Evolutionary conservation across 2,113 vertebrate genomes (phyloP).

Genomic region (Antechinus stuartii): DNA sequence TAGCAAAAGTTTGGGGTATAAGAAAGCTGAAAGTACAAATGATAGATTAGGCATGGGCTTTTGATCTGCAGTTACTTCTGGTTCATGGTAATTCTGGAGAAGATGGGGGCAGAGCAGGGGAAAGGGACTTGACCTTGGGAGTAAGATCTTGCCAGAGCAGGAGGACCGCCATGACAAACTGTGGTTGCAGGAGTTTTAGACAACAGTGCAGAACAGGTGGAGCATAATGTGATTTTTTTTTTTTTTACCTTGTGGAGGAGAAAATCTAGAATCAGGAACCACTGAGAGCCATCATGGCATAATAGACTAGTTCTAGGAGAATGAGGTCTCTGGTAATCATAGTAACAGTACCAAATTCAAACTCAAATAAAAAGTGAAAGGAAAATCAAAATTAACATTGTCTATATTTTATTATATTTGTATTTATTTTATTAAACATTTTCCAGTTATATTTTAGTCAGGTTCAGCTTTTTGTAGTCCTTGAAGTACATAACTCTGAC

Average conservation of each 20-base stretch:
- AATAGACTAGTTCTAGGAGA: not conserved
- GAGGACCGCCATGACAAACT: not conserved
- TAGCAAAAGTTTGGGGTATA: no score
- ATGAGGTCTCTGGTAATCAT: not conserved
- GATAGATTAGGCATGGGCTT: no score
- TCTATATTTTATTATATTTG: no score
- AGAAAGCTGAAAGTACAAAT: not conserved
- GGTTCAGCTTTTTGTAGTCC: not conserved
- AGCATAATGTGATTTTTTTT: not conserved
- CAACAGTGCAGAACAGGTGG: not conserved
- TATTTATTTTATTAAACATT: not conserved
- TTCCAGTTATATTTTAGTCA: not conserved
- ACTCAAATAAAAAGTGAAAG: not conserved
- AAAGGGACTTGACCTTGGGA: not conserved
- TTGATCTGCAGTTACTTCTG: no score
- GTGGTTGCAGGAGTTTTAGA: not conserved
- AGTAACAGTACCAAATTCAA: not conserved
- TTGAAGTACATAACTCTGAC: not conserved
- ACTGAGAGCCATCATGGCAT: not conserved
- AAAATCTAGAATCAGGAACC: not conserved
- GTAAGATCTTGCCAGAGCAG: not conserved
- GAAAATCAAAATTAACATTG: not conserved
- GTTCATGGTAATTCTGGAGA: not conserved
- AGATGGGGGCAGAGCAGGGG: no score
- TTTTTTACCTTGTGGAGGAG: not conserved